Base-by-base conservation (phyloP, 2,888 invertebrate species). In the Incurvaria masculella region DNA sequence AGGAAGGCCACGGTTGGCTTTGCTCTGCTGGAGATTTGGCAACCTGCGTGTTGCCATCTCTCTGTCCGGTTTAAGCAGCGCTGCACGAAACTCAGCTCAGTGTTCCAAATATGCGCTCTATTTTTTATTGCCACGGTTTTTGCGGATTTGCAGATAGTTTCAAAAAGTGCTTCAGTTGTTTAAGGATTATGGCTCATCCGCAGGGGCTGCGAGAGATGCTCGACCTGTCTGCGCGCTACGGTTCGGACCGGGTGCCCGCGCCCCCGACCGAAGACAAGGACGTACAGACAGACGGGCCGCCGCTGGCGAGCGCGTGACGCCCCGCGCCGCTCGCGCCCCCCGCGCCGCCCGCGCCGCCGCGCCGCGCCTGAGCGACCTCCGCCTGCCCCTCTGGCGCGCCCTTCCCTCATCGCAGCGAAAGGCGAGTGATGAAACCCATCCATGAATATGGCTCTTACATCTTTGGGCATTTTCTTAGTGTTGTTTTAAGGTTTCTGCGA, bases 141-240 rank as follows among this genome's bases (percentile, higher is more conserved):
- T 42, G 16, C n/a, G 17, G 21, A 23, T 17, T 16, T 23, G 38
- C 44, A 23, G 4, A 14, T n/a, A n/a, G n/a, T n/a, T n/a, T 19
- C 8, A 27, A 2, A 42, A n/a, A 17, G 33, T 45, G 14, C 18
- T 20, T 38, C 42, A 42, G 38, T 11, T 16, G 51, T 21, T 38
- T 50, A 5, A n/a, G n/a, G 49, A 49, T 49, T 66, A 55, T 55
- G 57, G n/a, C n/a, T n/a, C n/a, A n/a, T n/a, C n/a, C 69, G 4
- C 68, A 87, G 85, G 90, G 91, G 23, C 74, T 97, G 56, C 81
- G 94, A 53, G 93, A 96, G 71, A 81, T 96, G 68, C 70, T 96
- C 54, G 86, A 91, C 65, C 86, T 94, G 50, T 89, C 91, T 1
- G 82, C 84, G 61, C 86, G 87, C 67, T 88, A 85, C 59, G 91